A percentile compares a stretch with the other conserved stretches of the same genome.
Evolutionary conservation across 2,113 vertebrate genomes (phyloP).

Genomic region (Neolamprologus falcicula): DNA sequence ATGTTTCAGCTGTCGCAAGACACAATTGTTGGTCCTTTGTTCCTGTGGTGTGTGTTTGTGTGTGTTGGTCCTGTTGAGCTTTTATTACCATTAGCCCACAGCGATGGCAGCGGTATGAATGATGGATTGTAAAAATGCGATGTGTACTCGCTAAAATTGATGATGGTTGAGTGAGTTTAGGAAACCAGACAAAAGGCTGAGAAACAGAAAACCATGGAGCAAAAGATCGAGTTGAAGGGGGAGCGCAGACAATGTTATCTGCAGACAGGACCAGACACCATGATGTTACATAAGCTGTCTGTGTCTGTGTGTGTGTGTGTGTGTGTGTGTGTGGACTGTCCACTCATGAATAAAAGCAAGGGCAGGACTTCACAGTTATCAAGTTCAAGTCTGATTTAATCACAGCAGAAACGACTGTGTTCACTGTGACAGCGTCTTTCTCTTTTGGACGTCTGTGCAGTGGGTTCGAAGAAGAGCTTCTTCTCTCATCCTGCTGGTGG

Average conservation of each 20-base stretch:
- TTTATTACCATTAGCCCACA: neutral
- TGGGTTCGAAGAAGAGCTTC: neutral
- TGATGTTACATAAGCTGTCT: slow-evolving; percentile 16
- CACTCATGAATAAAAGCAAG: neutral
- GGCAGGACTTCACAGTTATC: neutral
- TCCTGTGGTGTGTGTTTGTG: neutral
- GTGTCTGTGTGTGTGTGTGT: neutral
- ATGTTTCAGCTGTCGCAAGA: neutral
- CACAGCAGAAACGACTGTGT: neutral
- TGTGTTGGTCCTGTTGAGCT: neutral
- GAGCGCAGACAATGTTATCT: slow-evolving; percentile 20
- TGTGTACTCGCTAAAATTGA: neutral
- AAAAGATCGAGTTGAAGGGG: neutral
- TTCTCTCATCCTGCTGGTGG: neutral
- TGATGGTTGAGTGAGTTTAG: neutral
- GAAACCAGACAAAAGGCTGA: neutral
- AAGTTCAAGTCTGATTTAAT: neutral
- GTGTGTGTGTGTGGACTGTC: neutral
- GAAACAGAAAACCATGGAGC: neutral
- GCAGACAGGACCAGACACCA: slow-evolving; percentile 13
- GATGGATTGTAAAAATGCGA: neutral
- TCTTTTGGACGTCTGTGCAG: neutral
- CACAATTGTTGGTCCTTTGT: neutral
- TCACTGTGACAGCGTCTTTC: neutral
- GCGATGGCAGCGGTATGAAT: neutral